Conservation (phyloP, 1,140 invertebrate species). For the Drosophila virilis region DNA sequence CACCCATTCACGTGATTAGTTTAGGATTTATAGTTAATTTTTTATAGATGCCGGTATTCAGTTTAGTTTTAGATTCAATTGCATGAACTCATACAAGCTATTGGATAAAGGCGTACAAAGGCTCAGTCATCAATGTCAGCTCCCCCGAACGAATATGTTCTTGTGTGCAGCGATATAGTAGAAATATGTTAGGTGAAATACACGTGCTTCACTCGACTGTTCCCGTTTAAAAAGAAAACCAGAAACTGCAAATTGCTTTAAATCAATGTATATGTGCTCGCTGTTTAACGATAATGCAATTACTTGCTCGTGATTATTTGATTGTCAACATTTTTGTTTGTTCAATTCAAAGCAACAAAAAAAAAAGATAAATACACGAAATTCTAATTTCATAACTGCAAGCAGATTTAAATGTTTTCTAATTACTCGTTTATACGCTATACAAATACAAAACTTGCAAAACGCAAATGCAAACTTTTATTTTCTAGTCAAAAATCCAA, state of each 20-base stretch:
- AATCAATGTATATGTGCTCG: conserved; percentile 21
- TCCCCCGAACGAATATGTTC: not conserved
- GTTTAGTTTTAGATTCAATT: not conserved
- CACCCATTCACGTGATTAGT: too few relatives aligned
- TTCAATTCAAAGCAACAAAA: conserved; percentile 7
- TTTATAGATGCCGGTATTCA: too few relatives aligned
- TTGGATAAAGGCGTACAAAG: too few relatives aligned
- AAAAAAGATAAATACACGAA: not conserved
- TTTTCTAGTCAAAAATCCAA: conserved; percentile 83
- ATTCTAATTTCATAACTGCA: conserved; percentile 1
- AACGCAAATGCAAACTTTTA: conserved; percentile 63
- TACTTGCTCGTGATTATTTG: conserved; percentile 21
- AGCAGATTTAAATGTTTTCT: conserved; percentile 12
- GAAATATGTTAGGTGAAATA: not conserved
- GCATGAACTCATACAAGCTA: not conserved
- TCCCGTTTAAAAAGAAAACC: not conserved
- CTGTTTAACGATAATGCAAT: conserved; percentile 17
- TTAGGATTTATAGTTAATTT: too few relatives aligned
- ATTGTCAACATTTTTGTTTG: conserved; percentile 28
- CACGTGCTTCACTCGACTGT: conserved; percentile 1
- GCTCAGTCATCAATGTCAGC: not conserved
- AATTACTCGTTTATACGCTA: conserved; percentile 5
- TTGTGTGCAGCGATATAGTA: conserved; percentile 17
- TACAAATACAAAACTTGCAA: conserved; percentile 28
- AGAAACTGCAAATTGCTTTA: conserved; percentile 26